Evolutionary conservation across 2,113 vertebrate genomes (phyloP), one percentile per base, ranked within the genome.

Genomic region (Gasterosteus nipponicus): DNA sequence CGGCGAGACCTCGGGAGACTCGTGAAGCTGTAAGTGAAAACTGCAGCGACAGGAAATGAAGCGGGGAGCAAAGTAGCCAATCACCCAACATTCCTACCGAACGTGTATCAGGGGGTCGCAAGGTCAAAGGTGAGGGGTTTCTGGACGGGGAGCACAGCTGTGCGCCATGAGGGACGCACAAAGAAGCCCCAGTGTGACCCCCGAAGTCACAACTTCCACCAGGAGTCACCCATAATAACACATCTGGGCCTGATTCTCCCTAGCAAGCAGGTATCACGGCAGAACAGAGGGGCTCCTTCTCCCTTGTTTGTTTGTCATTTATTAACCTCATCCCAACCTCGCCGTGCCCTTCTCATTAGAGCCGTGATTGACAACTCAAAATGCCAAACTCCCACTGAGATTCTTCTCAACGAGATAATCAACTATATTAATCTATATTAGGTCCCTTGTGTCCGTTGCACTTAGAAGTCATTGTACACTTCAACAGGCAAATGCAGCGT

Each of bases 171-270:
- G 87, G 84, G 87, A 82, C 60, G 44, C 69, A 78, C 80, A 51
- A 75, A 82, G 77, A 72, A 69, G 42, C 83, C 90, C 78, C 80
- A 41, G 63, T 38, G 9, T 92, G 92, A 93, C 92, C 92, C 87
- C 75, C 33, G 18, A 33, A 89, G 83, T 87, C 83, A 69, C 82
- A 35, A 39, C 87, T 88, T 89, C 87, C 82, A 91, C 77, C 65
- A 22, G 87, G 87, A 88, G 87, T 84, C 92, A 89, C 85, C 84
- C 85, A 90, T 87, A 91, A 91, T 87, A 91, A 91, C 90, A 94
- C 94, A 95, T 95, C 92, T 95, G 94, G 92, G 82, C 88, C 90
- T 93, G 85, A 93, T 94, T 94, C 88, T 66, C 56, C 35, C 69
- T 57, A 80, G 85, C 79, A 87, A 81, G 60, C 90, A 89, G 90